A percentile compares a stretch with the other conserved stretches of the same genome.
Conservation (phyloP, 1,140 invertebrate genomes). For the Caenorhabditis brenneri region DNA sequence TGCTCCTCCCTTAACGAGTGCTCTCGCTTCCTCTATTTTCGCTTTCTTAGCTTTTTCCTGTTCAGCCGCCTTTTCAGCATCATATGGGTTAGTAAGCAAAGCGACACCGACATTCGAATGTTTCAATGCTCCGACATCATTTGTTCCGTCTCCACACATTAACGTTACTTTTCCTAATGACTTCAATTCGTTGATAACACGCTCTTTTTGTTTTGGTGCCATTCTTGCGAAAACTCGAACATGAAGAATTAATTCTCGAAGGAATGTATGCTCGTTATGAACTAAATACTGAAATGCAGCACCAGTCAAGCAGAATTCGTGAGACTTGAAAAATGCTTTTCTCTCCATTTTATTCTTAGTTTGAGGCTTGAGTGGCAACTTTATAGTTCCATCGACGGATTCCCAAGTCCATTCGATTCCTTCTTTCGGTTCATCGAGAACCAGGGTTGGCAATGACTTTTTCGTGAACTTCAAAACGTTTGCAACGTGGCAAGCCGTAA, state of each 20-base stretch:
- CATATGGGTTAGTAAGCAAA: conserved; percentile 84
- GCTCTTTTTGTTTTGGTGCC: conserved; percentile 95
- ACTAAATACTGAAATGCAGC: conserved; percentile 82
- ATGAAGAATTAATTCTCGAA: conserved; percentile 81
- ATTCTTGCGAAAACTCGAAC: conserved; percentile 89
- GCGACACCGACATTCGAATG: conserved; percentile 96
- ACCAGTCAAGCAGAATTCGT: conserved; percentile 92
- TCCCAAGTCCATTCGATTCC: conserved; percentile 39
- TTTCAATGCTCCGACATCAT: conserved; percentile 99
- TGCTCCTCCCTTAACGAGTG: conserved; percentile 16
- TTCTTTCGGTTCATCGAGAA: conserved; percentile 72
- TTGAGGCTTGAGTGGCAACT: conserved; percentile 2
- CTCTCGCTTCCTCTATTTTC: conserved; percentile 44
- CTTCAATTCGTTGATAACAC: conserved; percentile 87
- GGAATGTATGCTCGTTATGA: conserved; percentile 76
- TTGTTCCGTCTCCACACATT: conserved; percentile 99
- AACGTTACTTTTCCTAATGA: conserved; percentile 85
- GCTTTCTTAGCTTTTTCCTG: conserved; percentile 71
- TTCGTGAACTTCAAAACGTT: conserved; percentile 86
- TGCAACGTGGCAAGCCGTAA: conserved; percentile 98
- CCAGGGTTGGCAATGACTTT: conserved; percentile 78
- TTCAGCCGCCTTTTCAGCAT: conserved; percentile 72
- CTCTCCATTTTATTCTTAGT: conserved; percentile 5
- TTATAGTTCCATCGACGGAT: conserved; percentile 8
- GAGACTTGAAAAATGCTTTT: conserved; percentile 76